Evolutionary conservation across 2,113 vertebrate genomes (phyloP), one percentile per base, ranked within the genome.

Genomic region (Tursiops truncatus): DNA sequence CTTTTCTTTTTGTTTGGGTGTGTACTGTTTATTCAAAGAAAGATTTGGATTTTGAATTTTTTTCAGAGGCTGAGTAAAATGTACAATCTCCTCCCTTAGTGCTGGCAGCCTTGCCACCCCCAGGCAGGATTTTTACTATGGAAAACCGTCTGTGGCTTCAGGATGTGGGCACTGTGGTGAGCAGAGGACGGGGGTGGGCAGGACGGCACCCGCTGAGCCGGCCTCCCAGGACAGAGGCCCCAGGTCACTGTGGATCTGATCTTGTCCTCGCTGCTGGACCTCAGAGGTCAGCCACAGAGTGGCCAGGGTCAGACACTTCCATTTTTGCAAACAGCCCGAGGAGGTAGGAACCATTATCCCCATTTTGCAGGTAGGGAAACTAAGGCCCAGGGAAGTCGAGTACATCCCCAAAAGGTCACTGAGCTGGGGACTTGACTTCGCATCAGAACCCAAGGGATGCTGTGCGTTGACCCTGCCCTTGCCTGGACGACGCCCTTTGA

Each of bases 11-110:
- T 23, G 17, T 79, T 63, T 31, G 26, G 8, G 11, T n/a, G 33
- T 26, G 12, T 14, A 6, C 13, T 41, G 60, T 60, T 67, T 44
- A 50, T 74, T 92, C 73, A 28, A 68, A 62, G 62, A 28, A 36
- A 28, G 74, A 38, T 25, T 38, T 38, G 33, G 17, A 38, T 20
- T 84, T 77, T 60, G 15, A 14, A 1, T 56, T 25, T 58, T 68
- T 77, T 77, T 74, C 0, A 6, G 47, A 60, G 50, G 33, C 50
- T 47, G 25, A 71, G 23, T 56, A n/a, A 50, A 71, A 11, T 28
- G 9, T 10, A 9, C 0, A 0, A 2, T 10, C 13, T 26, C 25
- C 8, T 20, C 2, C 88, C 76, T 63, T 21, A 1, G 53, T 23
- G 5, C 60, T 50, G 2, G 63, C 5, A 28, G 21, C 44, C 20